Base-by-base conservation (phyloP, 2,888 invertebrate species). In the Cephus spinipes region DNA sequence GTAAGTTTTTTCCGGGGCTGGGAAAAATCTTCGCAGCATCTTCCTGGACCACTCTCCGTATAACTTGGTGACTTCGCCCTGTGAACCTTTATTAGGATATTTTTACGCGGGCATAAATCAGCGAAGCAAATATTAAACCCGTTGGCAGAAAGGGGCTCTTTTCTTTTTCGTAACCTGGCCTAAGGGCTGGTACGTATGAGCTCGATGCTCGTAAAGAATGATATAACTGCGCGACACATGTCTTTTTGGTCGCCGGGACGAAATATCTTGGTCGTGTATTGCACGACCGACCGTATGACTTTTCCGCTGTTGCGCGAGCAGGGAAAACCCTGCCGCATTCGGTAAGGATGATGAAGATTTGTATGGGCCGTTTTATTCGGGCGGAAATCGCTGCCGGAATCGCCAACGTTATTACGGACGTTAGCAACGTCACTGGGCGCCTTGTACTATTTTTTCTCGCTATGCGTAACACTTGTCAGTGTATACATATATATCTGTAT, bases 161-260 rank as follows among this genome's bases (percentile, higher is more conserved):
- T 35, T 12, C 3, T 3, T 55, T 55, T 55, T 55, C 1, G 2
- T 9, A 23, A 55, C 23, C 23, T 9, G 76, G 75, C 68, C 33
- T 73, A 68, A 74, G 23, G 68, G 77, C 78, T 74, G 79, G 69
- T 73, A 69, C 75, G 74, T 73, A 73, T 74, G 69, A 36, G 68
- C 75, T 71, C 35, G 69, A 55, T 73, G 86, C 89, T 86, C 88
- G 90, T 91, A 91, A 91, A 91, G 90, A 89, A 90, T 89, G 90
- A 91, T 91, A 91, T 90, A 90, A 91, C 89, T 89, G 88, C 86
- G 86, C 87, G 90, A 90, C 90, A 90, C 89, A 90, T 90, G 90
- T 90, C 90, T 88, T 90, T 83, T 55, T 55, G 55, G 55, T 55
- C 55, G 55, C 84, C 85, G 81, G 86, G 82, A 83, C 85, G 85